phyloP scores from a whole-genome alignment of 2,113 vertebrate genomes.

The Apodemus sylvaticus region DNA sequence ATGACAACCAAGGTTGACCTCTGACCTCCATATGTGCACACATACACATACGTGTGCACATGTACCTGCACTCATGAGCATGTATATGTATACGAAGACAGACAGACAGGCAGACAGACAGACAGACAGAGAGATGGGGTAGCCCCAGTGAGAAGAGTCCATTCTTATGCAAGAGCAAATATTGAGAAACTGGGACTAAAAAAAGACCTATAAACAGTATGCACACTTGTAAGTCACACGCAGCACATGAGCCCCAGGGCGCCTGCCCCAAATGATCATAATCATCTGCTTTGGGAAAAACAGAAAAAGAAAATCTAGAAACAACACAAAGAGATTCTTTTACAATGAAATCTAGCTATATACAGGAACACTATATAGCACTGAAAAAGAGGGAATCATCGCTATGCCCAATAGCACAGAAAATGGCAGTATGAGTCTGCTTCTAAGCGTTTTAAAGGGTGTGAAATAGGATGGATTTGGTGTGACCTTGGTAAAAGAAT shows the following conservation, averaged over 20 bases:
- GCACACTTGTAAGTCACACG: not conserved
- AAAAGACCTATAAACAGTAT: not conserved
- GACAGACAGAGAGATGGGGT: not conserved
- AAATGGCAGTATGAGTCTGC: not conserved
- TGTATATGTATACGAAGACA: not conserved
- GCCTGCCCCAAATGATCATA: not conserved
- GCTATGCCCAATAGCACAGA: too few relatives aligned
- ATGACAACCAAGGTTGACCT: not conserved
- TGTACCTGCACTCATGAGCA: not conserved
- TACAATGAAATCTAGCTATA: not conserved
- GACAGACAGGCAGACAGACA: not conserved
- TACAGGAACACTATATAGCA: not conserved
- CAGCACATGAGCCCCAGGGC: not conserved
- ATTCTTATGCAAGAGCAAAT: not conserved
- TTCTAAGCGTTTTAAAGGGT: not conserved
- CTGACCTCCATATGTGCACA: not conserved
- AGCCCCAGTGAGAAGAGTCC: not conserved
- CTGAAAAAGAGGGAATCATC: not conserved
- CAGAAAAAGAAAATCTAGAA: not conserved
- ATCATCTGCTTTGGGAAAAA: not conserved
- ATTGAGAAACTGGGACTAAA: not conserved
- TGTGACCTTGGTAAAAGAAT: not conserved
- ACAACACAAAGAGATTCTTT: not conserved
- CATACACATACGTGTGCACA: not conserved
- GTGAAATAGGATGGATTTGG: not conserved